These are phyloP conservation scores for Eptesicus fuscus DNA, from an alignment of 2,113 vertebrate species.

Conservation along the genomic window DNA sequence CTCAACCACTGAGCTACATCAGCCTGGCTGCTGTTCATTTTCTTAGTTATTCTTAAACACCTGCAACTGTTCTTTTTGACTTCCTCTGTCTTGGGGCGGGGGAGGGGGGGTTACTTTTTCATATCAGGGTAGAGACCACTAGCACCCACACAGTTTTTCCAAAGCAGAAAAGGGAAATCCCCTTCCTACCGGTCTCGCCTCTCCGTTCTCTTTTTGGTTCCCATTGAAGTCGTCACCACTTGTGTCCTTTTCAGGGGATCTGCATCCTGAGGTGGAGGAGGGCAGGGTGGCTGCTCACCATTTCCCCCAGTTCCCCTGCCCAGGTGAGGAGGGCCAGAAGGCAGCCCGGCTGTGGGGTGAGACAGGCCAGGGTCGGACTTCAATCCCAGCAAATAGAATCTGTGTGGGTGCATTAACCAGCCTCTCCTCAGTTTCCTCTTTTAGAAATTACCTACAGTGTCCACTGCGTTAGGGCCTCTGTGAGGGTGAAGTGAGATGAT, in stretches of 20 bases:
- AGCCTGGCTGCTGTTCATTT: background rate
- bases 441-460: background rate
- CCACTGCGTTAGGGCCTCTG: background rate
- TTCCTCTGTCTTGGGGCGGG: background rate
- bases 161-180: background rate
- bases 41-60: background rate
- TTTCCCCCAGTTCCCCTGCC: background rate
- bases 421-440: background rate
- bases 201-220: background rate
- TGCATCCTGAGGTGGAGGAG: background rate
- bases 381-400: background rate
- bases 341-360: background rate
- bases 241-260: background rate
- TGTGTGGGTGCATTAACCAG: background rate
- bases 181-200: background rate
- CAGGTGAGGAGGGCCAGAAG: background rate
- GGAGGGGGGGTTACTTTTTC: background rate
- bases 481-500: background rate
- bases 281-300: too few relatives aligned
- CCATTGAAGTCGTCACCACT: background rate
- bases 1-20: too few relatives aligned
- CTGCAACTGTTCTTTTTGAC: background rate
- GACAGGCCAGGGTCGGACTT: background rate
- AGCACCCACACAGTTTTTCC: background rate
- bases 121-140: background rate